These are phyloP conservation scores for Dicaeum eximium DNA, from an alignment of 2,113 vertebrate species.

Conservation along the genomic window DNA sequence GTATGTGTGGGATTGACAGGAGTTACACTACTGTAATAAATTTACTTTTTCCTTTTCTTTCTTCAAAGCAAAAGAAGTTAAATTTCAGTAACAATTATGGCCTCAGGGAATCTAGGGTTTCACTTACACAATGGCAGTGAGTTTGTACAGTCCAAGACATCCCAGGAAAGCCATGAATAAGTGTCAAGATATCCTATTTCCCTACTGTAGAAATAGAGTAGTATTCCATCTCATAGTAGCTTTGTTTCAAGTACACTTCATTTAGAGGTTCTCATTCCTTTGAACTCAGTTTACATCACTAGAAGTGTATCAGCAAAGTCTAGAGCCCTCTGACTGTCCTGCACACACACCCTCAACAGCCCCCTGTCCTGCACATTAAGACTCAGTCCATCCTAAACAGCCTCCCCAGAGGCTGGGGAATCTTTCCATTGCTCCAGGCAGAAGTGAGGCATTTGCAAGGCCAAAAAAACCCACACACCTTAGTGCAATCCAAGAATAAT, in stretches of 20 bases:
- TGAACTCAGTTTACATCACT: neutral
- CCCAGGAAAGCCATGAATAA: constrained; percentile 10
- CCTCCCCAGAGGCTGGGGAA: neutral
- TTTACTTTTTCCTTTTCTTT: neutral
- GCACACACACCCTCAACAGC: neutral
- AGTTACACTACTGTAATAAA: neutral
- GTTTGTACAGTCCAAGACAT: neutral
- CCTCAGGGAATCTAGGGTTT: constrained; percentile 33
- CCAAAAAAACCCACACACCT: neutral
- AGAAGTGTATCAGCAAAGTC: neutral
- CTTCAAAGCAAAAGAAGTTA: constrained; percentile 20
- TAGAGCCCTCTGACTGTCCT: neutral
- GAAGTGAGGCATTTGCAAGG: neutral
- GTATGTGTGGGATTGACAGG: neutral
- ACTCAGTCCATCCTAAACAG: neutral
- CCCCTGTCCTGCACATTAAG: neutral
- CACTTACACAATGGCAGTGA: constrained; percentile 8
- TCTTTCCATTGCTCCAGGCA: neutral
- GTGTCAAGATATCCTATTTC: constrained; percentile 6
- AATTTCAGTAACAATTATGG: neutral
- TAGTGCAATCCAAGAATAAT: constrained; percentile 9
- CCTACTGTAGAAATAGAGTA: too few relatives aligned
- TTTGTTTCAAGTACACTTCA: neutral
- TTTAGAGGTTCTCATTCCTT: neutral
- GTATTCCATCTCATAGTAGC: neutral